Percentiles rank a stretch among this genome's conserved stretches.
Evolutionary conservation across 2,113 vertebrate genomes (phyloP).

Genomic region (Corythornis madagascariensis): DNA sequence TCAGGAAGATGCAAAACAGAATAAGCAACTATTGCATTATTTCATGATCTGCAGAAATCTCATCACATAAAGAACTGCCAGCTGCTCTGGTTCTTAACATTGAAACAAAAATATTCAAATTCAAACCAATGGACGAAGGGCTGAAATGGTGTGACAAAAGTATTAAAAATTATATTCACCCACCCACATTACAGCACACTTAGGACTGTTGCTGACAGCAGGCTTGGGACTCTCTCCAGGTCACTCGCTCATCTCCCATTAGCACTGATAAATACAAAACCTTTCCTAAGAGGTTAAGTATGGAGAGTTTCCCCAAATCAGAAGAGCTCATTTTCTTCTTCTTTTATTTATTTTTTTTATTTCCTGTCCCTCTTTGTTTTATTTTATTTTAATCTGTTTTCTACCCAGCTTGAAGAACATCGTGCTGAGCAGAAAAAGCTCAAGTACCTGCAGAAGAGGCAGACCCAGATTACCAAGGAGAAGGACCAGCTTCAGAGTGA

Average conservation of each 20-base stretch:
- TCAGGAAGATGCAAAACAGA: neutral
- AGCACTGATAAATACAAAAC: neutral
- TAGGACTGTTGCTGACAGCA: neutral
- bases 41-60: neutral
- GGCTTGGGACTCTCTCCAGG: neutral
- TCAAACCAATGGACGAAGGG: neutral
- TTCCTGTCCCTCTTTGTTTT: neutral
- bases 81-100: neutral
- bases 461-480: constrained; percentile 81
- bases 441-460: constrained; percentile 82
- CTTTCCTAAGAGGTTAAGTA: neutral
- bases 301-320: neutral
- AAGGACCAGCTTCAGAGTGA: constrained; percentile 89
- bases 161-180: neutral
- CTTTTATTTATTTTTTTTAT: neutral
- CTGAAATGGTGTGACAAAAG: neutral
- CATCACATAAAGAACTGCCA: fast-evolving
- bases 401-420: constrained; percentile 78
- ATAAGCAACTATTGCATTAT: neutral
- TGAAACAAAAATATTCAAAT: neutral
- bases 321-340: neutral
- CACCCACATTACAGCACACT: neutral
- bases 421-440: constrained; percentile 81
- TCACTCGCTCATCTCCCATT: neutral
- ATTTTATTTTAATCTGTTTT: neutral